Evolutionary conservation across 2,888 invertebrate genomes (phyloP).

Genomic region (Dryadula phaetusa): DNA sequence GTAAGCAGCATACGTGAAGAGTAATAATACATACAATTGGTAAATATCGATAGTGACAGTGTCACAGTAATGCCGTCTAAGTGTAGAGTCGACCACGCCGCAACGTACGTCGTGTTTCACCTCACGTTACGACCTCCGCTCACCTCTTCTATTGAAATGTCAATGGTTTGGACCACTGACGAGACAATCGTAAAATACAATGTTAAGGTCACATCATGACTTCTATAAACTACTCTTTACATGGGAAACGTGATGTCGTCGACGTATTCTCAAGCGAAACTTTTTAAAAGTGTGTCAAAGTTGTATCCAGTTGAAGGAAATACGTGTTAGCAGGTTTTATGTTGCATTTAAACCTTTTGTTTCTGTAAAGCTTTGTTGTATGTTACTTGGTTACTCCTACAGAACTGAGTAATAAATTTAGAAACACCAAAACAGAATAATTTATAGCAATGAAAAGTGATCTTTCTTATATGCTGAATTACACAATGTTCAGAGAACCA

Average conservation of each 20-base stretch:
- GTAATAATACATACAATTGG: slow-evolving; percentile 40
- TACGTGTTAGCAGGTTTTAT: slow-evolving; percentile 54
- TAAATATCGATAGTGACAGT: slow-evolving; percentile 37
- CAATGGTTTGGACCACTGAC: slow-evolving; percentile 77
- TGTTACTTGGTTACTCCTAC: slow-evolving; percentile 7
- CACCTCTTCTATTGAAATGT: slow-evolving; percentile 83
- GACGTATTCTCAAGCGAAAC: slow-evolving; percentile 64
- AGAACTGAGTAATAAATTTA: slow-evolving; percentile 19
- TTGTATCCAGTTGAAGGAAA: slow-evolving; percentile 64
- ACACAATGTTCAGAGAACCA: no score
- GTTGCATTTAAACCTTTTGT: slow-evolving; percentile 36
- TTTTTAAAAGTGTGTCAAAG: slow-evolving; percentile 77
- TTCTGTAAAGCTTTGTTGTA: slow-evolving; percentile 32
- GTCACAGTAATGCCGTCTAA: slow-evolving; percentile 31
- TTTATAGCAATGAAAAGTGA: slow-evolving; percentile 13
- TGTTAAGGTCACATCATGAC: slow-evolving; percentile 84
- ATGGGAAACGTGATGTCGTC: slow-evolving; percentile 79
- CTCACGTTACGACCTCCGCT: slow-evolving; percentile 77
- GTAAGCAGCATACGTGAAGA: slow-evolving; percentile 49
- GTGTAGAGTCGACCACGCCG: slow-evolving; percentile 52
- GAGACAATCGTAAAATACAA: slow-evolving; percentile 83
- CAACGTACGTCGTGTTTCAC: slow-evolving; percentile 68
- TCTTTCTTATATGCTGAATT: no score
- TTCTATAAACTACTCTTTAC: slow-evolving; percentile 82
- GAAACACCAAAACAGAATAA: slow-evolving; percentile 23